These are phyloP conservation scores for Oscheius onirici DNA, from an alignment of 2,888 invertebrate genomes.

Conservation along the genomic window DNA sequence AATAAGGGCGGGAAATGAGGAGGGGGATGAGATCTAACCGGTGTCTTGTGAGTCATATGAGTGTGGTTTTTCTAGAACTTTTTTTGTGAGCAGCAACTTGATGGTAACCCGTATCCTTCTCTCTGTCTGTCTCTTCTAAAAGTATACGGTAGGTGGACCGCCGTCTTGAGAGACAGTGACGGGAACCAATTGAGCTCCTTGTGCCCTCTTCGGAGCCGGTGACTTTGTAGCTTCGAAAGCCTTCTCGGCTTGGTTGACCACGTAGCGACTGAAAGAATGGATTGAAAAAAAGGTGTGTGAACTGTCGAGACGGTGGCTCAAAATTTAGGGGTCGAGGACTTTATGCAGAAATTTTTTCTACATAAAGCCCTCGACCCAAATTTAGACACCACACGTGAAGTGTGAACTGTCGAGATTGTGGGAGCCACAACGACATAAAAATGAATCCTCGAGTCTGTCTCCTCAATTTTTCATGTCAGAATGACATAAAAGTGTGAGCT, in stretches of 20 bases:
- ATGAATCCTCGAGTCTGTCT: too few species aligned
- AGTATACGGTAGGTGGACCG: slow-evolving; percentile 62
- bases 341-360: too few species aligned
- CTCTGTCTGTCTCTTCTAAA: slow-evolving; percentile 34
- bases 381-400: too few species aligned
- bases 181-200: slow-evolving; percentile 60
- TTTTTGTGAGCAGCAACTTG: neutral
- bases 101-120: neutral
- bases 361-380: too few species aligned
- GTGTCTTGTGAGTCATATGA: neutral
- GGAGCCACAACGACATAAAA: too few species aligned
- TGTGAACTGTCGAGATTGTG: too few species aligned
- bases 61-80: neutral
- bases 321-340: neutral
- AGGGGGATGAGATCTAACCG: slow-evolving; percentile 21
- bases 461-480: too few species aligned
- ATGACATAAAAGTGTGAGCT: too few species aligned
- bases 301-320: neutral
- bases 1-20: neutral
- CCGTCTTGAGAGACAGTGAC: slow-evolving; percentile 58
- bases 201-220: slow-evolving; percentile 51
- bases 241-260: slow-evolving; percentile 46
- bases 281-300: neutral
- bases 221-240: slow-evolving; percentile 49
- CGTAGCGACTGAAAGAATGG: slow-evolving; percentile 39